Evolutionary conservation across 1,140 invertebrate genomes (phyloP).

Genomic region (Lepidurus packardi): DNA sequence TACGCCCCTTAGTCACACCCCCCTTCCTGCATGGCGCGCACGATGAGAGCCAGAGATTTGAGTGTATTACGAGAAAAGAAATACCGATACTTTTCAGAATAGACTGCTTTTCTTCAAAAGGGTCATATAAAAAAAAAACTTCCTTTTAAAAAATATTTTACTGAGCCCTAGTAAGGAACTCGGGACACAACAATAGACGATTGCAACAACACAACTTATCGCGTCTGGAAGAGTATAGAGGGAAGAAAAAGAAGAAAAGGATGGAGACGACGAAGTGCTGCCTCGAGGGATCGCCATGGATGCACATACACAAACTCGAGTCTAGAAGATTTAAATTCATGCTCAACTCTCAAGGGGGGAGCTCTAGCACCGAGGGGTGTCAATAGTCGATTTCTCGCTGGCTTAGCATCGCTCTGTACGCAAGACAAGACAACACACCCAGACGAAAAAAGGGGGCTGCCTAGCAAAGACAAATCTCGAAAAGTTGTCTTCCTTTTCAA

Average conservation of each 20-base stretch:
- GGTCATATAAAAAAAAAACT: too few species aligned
- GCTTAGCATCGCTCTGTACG: background rate
- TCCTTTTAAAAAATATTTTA: too few species aligned
- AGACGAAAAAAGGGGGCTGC: background rate
- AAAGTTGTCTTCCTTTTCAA: background rate
- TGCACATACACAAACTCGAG: background rate
- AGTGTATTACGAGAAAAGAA: background rate
- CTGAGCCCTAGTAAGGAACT: too few species aligned
- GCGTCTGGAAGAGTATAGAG: background rate
- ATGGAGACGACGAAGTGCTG: background rate
- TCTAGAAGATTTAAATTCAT: background rate
- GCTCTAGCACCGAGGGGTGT: slow-evolving; percentile 1
- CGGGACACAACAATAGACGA: too few species aligned
- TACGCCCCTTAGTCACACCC: slow-evolving; percentile 13
- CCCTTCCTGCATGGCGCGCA: background rate
- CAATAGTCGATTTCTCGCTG: slow-evolving; percentile 15
- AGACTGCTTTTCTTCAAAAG: background rate
- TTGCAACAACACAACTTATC: background rate
- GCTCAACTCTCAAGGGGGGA: background rate
- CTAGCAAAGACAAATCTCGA: background rate
- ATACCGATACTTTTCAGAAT: background rate
- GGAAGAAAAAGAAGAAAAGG: background rate
- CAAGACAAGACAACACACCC: background rate
- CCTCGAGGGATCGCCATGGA: background rate
- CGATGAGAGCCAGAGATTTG: background rate